These are phyloP conservation scores for Nothobranchius kuhntae DNA, from an alignment of 2,113 vertebrate species.

Conservation along the genomic window DNA sequence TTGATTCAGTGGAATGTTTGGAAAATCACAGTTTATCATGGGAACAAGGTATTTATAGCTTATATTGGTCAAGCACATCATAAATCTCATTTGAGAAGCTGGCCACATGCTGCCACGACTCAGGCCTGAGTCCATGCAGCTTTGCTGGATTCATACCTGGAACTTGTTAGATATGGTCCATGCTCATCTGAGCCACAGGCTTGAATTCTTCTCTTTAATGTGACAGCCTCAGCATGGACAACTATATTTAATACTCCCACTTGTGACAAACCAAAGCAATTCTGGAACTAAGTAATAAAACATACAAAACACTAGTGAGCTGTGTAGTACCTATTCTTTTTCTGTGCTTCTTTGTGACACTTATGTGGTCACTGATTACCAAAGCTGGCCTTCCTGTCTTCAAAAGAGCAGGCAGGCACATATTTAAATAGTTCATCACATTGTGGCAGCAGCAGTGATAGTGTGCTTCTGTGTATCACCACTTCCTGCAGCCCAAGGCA, in stretches of 20 bases:
- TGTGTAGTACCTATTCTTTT: slow-evolving; percentile 24
- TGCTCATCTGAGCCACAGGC: slow-evolving; percentile 29
- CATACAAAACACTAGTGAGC: not conserved
- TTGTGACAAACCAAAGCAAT: not conserved
- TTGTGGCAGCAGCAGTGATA: slow-evolving; percentile 44
- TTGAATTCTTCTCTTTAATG: slow-evolving; percentile 45
- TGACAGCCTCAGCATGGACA: slow-evolving; percentile 40
- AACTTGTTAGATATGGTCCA: slow-evolving; percentile 56
- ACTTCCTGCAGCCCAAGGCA: slow-evolving; percentile 57
- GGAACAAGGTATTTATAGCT: slow-evolving; percentile 68
- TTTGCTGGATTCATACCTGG: slow-evolving; percentile 58
- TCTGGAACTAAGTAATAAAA: slow-evolving; percentile 16
- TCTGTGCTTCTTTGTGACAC: not conserved
- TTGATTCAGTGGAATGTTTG: slow-evolving; percentile 72
- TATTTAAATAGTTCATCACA: slow-evolving; percentile 53
- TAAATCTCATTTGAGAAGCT: slow-evolving; percentile 63
- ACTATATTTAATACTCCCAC: slow-evolving; percentile 41
- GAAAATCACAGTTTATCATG: slow-evolving; percentile 72
- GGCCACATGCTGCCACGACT: slow-evolving; percentile 54
- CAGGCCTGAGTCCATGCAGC: slow-evolving; percentile 21
- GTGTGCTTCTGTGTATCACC: slow-evolving; percentile 54
- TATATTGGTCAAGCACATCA: slow-evolving; percentile 53
- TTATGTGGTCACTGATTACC: slow-evolving; percentile 24
- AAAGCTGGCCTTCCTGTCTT: slow-evolving; percentile 30
- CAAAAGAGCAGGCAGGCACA: slow-evolving; percentile 32